Evolutionary conservation across 2,797 vertebrate genomes (phyloP).

Genomic region (Centropyge bicolor): DNA sequence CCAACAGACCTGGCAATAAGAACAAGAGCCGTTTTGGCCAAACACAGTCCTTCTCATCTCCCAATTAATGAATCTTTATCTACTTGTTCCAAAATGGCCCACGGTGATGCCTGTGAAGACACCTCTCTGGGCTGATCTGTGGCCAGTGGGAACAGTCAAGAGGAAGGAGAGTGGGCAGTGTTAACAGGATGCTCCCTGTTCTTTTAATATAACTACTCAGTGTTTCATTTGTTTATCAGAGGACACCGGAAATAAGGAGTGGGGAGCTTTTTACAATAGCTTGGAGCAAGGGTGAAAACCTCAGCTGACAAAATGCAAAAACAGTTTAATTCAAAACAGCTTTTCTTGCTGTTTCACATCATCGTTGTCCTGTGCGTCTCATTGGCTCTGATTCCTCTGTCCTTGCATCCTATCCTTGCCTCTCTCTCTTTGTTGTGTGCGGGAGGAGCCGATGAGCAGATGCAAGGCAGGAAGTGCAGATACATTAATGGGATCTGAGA

Average conservation of each 20-base stretch:
- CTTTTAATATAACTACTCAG: conserved; percentile 21
- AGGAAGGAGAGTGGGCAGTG: conserved; percentile 29
- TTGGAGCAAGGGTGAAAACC: neutral
- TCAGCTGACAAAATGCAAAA: neutral
- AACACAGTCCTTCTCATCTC: conserved; percentile 50
- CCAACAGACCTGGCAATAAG: conserved; percentile 24
- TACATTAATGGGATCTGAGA: conserved; percentile 32
- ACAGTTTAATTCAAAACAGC: neutral
- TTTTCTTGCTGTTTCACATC: neutral
- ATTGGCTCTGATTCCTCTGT: conserved; percentile 3
- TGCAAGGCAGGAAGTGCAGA: conserved; percentile 11
- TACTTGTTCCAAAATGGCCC: conserved; percentile 38
- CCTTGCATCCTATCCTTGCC: neutral
- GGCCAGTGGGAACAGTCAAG: conserved; percentile 19
- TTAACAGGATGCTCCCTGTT: conserved; percentile 33
- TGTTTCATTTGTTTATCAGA: conserved; percentile 9
- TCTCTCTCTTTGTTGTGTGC: neutral
- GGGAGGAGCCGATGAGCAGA: conserved; percentile 10
- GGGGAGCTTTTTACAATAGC: neutral
- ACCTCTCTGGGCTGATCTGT: conserved; percentile 29
- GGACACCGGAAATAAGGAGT: neutral
- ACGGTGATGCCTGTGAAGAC: conserved; percentile 3
- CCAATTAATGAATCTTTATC: conserved; percentile 53
- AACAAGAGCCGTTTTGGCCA: conserved; percentile 17
- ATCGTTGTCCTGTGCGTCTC: conserved; percentile 1